These are phyloP conservation scores for Mythimna impura DNA, from an alignment of 2,888 invertebrate genomes.

Conservation along the genomic window DNA sequence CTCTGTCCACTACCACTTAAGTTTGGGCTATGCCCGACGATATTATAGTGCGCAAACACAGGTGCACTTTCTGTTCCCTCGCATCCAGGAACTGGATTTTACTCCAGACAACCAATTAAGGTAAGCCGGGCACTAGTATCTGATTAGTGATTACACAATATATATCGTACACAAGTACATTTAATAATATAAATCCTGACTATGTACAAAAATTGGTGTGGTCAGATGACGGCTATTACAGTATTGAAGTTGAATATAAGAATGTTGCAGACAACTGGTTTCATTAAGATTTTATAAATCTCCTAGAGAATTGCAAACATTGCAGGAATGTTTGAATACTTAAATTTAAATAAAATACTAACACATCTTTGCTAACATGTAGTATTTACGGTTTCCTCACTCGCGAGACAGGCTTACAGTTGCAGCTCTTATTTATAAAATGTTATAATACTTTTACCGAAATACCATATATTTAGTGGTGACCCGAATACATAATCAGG, in stretches of 20 bases:
- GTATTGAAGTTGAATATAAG: neutral
- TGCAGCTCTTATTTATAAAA: neutral
- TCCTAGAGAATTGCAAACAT: neutral
- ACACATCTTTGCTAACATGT: slow-evolving; percentile 18
- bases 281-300: slow-evolving; percentile 1
- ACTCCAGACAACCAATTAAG: neutral
- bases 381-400: neutral
- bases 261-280: neutral
- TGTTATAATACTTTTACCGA: neutral
- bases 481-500: slow-evolving; percentile 15
- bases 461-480: slow-evolving; percentile 14
- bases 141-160: neutral
- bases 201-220: neutral
- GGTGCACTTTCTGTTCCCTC: neutral
- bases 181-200: neutral
- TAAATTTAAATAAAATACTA: slow-evolving; percentile 7
- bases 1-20: too few relatives aligned
- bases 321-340: slow-evolving; percentile 34
- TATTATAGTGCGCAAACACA: neutral
- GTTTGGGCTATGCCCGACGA: neutral
- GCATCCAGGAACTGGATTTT: neutral
- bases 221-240: neutral
- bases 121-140: neutral
- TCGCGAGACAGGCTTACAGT: neutral
- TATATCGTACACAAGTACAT: neutral